phyloP scores from a whole-genome alignment of 2,888 invertebrate species.

The Allolobophora icterica region DNA sequence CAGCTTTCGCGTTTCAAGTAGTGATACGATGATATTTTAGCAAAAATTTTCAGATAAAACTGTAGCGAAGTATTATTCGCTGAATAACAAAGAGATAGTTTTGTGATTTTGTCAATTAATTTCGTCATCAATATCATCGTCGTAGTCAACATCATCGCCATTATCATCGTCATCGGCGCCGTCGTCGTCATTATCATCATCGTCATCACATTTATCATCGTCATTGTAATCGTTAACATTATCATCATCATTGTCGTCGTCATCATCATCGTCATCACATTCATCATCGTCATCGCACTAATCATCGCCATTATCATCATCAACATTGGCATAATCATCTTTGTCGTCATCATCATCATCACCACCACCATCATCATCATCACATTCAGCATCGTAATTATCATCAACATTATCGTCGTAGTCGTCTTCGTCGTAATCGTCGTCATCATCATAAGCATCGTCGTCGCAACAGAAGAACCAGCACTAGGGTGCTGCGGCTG shows the following conservation, averaged over 20 bases:
- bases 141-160: not conserved
- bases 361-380: not conserved
- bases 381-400: not conserved
- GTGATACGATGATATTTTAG: not conserved
- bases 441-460: no score
- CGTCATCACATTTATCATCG: not conserved
- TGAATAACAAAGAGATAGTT: not conserved
- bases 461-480: no score
- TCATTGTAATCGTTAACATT: not conserved
- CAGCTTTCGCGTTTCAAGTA: not conserved
- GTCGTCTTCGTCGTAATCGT: no score
- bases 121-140: not conserved
- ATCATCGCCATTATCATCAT: not conserved
- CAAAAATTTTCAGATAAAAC: not conserved
- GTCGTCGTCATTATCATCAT: not conserved
- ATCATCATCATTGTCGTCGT: not conserved
- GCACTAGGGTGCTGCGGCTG: no score
- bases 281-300: not conserved
- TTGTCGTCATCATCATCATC: not conserved
- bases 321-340: not conserved
- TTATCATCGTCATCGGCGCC: not conserved
- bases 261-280: not conserved
- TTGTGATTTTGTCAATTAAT: not conserved
- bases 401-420: no score
- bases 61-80: not conserved